phyloP scores from a whole-genome alignment of 2,797 vertebrate genomes.

The Lacerta bilineata region DNA sequence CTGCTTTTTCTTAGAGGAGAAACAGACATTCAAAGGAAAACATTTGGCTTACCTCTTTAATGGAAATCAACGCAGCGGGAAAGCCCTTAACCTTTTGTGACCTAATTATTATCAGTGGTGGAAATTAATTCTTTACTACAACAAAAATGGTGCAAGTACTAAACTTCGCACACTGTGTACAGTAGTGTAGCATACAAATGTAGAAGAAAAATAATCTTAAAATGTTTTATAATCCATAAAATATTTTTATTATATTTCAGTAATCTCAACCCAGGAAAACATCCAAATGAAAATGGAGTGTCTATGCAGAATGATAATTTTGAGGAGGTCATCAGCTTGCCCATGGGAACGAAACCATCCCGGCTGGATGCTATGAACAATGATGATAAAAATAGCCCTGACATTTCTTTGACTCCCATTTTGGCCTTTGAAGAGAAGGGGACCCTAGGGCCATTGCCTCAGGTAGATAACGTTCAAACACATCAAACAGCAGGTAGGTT shows the following conservation, averaged over 20 bases:
- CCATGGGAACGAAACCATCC: slow-evolving; percentile 87
- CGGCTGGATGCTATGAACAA: slow-evolving; percentile 86
- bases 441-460: slow-evolving; percentile 85
- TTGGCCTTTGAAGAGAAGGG: slow-evolving; percentile 93
- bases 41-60: not conserved
- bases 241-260: slow-evolving; percentile 56
- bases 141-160: not conserved
- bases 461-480: slow-evolving; percentile 87
- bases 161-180: not conserved
- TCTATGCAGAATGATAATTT: slow-evolving; percentile 86
- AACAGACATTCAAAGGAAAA: too few species aligned
- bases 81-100: not conserved
- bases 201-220: not conserved
- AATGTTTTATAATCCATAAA: not conserved
- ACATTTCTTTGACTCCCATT: slow-evolving; percentile 85
- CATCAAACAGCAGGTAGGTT: slow-evolving; percentile 90
- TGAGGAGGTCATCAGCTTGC: slow-evolving; percentile 92
- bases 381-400: slow-evolving; percentile 80
- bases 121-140: not conserved
- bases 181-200: not conserved
- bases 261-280: slow-evolving; percentile 73
- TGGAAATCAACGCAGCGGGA: not conserved
- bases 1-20: too few species aligned
- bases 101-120: not conserved
- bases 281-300: slow-evolving; percentile 89